Evolutionary conservation across 2,888 invertebrate genomes (phyloP), one percentile per base, ranked within the genome.

Genomic region (Adela reaumurella): DNA sequence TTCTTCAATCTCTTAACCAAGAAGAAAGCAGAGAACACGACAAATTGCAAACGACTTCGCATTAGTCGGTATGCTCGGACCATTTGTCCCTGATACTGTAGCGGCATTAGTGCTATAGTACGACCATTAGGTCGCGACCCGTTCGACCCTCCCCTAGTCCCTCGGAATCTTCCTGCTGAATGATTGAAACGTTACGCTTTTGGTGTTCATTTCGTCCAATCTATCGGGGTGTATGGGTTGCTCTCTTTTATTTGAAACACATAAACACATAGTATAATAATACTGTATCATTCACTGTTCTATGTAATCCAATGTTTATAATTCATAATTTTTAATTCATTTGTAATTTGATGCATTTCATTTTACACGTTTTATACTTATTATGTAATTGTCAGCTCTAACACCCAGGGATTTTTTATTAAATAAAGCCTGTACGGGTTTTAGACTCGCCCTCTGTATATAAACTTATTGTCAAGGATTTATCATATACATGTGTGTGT

Each of bases 121-220:
- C 35, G 35, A 35, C 35, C 35, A 35, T 35, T 35, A 35, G 35
- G 35, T 35, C 35, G 11, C n/a, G 35, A 35, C 35, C 35, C 35
- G 8, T 8, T 11, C 35, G 35, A 14, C 35, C 35, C 35, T 35
- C 35, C 35, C 35, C 35, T 35, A 8, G 35, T 14, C 14, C 69
- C 70, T 70, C 68, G 60, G 62, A 63, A 68, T 67, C 70, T 74
- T 74, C 73, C 74, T 76, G 74, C 70, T 67, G 74, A 74, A 76
- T 74, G 74, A 76, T 76, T 73, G 74, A 74, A 73, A 74, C 72
- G 73, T 72, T 72, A 72, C 72, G 74, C 70, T 73, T 74, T 73
- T 35, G 72, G 65, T 71, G 73, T 72, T 76, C 74, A 74, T 72
- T 74, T 73, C 71, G 69, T 74, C 68, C 74, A 74, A 76, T 74